Conservation (phyloP, 2,113 vertebrate genomes). For the Sander vitreus region DNA sequence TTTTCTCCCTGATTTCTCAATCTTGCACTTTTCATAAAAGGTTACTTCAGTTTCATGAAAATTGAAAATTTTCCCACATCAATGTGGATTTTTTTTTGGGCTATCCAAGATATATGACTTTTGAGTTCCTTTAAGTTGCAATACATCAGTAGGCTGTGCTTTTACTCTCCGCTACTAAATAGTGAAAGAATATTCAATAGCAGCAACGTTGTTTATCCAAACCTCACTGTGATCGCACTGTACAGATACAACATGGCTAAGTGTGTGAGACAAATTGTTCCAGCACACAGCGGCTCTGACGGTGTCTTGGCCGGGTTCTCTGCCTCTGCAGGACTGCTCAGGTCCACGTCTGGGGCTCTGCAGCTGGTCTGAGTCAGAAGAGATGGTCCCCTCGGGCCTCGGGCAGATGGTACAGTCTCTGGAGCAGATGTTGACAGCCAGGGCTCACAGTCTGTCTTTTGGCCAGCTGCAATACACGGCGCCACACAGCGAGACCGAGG, state of each 20-base stretch:
- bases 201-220: conserved; percentile 22
- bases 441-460: conserved; percentile 75
- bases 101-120: neutral
- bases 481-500: conserved; percentile 51
- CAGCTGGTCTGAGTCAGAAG: conserved; percentile 76
- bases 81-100: neutral
- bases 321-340: conserved; percentile 56
- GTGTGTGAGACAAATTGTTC: conserved; percentile 57
- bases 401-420: conserved; percentile 82
- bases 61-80: neutral
- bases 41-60: neutral
- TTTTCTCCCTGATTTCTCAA: neutral
- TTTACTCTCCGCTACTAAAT: neutral
- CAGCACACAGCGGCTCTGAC: conserved; percentile 43
- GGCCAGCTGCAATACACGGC: conserved; percentile 71
- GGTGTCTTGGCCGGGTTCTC: conserved; percentile 64
- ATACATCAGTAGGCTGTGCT: neutral
- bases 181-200: neutral
- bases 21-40: neutral
- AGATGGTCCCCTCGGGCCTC: conserved; percentile 62
- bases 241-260: conserved; percentile 43
- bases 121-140: neutral
- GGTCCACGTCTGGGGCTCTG: conserved; percentile 70
- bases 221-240: conserved; percentile 25
- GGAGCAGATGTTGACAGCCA: conserved; percentile 85